phyloP scores from a whole-genome alignment of 1,140 invertebrate species.

The Penaeus japonicus region DNA sequence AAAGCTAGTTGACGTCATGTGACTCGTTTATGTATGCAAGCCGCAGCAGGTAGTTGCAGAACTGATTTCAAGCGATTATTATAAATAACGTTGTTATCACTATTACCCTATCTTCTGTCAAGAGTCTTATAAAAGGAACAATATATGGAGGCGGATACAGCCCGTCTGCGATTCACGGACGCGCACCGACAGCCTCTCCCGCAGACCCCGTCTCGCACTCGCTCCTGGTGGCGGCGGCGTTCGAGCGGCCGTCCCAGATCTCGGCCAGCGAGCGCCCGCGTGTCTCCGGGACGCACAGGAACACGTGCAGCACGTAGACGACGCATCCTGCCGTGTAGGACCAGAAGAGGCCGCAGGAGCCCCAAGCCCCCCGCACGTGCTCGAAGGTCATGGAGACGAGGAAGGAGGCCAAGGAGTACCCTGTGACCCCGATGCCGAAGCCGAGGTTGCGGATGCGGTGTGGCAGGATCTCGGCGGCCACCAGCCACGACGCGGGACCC shows the following conservation, averaged over 20 bases:
- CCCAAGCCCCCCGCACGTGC: background rate
- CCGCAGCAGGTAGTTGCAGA: too few species aligned
- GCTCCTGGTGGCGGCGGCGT: too few species aligned
- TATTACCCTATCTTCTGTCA: too few species aligned
- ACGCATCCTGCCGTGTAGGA: background rate
- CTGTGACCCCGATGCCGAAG: background rate
- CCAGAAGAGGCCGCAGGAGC: background rate
- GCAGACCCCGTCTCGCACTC: too few species aligned
- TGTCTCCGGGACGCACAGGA: background rate
- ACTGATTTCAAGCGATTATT: too few species aligned
- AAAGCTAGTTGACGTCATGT: too few species aligned
- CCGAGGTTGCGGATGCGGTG: background rate
- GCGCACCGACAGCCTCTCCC: too few species aligned
- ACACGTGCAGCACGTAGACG: background rate
- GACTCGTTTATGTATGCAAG: too few species aligned
- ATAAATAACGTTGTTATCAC: too few species aligned
- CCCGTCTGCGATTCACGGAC: too few species aligned
- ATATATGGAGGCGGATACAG: too few species aligned
- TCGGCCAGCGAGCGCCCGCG: background rate
- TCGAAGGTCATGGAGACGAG: background rate
- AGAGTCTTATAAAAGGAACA: too few species aligned
- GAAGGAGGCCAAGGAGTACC: background rate
- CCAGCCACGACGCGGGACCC: background rate
- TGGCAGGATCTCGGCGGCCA: conserved; percentile 6
- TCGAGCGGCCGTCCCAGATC: background rate